Conservation (phyloP, 2,113 vertebrate genomes). For the Hyperopisus bebe region DNA sequence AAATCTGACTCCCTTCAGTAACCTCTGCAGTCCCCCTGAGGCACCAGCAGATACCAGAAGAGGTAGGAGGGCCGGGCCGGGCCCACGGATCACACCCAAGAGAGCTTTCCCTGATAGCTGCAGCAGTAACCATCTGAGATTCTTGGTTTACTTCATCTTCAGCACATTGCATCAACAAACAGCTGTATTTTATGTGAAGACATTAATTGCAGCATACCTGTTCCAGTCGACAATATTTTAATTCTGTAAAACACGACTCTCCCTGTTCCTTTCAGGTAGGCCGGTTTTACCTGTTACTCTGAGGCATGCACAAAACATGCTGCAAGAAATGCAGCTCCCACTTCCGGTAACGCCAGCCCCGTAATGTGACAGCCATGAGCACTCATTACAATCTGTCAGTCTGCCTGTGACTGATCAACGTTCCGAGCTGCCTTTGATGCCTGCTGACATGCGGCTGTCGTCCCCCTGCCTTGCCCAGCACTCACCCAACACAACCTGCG, state of each 20-base stretch:
- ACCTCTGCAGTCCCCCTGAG: not conserved
- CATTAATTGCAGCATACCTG: not conserved
- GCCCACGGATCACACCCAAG: not conserved
- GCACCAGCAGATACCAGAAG: not conserved
- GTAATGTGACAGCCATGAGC: constrained; percentile 20
- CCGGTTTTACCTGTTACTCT: not conserved
- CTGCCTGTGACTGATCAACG: not conserved
- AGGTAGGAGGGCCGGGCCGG: not conserved
- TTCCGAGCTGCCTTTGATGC: not conserved
- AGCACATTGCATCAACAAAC: not conserved
- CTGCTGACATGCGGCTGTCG: not conserved
- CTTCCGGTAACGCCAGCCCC: too few species aligned
- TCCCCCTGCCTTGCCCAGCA: not conserved
- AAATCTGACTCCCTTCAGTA: not conserved
- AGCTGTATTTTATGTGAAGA: not conserved
- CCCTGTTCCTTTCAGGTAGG: not conserved
- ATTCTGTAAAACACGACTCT: too few species aligned
- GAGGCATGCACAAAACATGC: not conserved
- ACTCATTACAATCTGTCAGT: constrained; percentile 7
- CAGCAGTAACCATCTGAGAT: not conserved
- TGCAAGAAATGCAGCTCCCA: not conserved
- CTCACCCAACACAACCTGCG: not conserved
- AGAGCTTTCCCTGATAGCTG: not conserved
- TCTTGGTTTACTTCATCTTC: not conserved
- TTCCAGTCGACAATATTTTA: not conserved